Evolutionary conservation across 2,797 vertebrate species (phyloP).

Genomic region (Syndactyla subalaris): DNA sequence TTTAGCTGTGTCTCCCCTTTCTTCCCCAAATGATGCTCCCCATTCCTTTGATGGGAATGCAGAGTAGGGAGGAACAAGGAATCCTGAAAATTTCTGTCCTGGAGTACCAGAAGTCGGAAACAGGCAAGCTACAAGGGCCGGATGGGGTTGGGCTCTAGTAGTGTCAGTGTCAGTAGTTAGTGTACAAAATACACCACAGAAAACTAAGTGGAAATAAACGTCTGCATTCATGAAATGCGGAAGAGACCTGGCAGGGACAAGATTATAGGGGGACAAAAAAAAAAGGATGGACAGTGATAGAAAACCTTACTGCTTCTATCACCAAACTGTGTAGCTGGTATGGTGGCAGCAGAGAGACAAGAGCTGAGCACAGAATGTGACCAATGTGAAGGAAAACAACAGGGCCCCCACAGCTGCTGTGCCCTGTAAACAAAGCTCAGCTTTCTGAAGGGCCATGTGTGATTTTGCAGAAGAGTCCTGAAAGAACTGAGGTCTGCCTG

Average conservation of each 20-base stretch:
- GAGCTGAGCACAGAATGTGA: conserved; percentile 32
- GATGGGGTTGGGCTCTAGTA: not conserved
- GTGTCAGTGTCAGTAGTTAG: not conserved
- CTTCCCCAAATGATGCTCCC: not conserved
- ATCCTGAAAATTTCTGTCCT: not conserved
- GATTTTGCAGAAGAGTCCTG: conserved; percentile 1
- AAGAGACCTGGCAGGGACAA: not conserved
- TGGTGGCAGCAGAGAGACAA: not conserved
- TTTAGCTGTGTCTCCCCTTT: not conserved
- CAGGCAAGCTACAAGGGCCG: not conserved
- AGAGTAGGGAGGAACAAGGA: not conserved
- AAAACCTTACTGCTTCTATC: not conserved
- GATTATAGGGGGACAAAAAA: not conserved
- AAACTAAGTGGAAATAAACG: not conserved
- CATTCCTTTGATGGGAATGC: not conserved
- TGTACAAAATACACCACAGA: not conserved
- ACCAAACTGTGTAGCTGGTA: not conserved
- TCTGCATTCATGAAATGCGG: not conserved
- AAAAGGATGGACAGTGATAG: not conserved
- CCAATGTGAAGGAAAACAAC: conserved; percentile 49
- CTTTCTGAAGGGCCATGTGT: conserved; percentile 42
- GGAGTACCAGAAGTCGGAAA: not conserved
- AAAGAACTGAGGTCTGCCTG: not conserved
- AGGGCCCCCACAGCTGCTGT: conserved; percentile 34
- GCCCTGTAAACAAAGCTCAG: conserved; percentile 47